phyloP scores from a whole-genome alignment of 1,140 invertebrate species.

The Heliconius eleuchia region DNA sequence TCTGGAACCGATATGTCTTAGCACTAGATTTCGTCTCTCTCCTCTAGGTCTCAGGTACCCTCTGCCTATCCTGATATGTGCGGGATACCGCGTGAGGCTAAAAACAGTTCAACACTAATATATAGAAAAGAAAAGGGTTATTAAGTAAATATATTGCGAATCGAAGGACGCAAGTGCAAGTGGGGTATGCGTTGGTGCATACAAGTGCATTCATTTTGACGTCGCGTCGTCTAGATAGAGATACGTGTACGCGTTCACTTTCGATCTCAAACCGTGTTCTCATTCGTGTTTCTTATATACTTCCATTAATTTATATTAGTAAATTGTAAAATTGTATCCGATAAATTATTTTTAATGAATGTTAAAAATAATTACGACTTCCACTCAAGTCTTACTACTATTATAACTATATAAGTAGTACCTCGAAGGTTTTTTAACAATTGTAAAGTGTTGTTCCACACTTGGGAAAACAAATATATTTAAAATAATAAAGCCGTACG shows the following conservation, averaged over 20 bases:
- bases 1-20: too few relatives aligned
- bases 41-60: too few relatives aligned
- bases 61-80: too few relatives aligned
- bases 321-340: background rate
- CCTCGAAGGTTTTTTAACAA: background rate
- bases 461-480: too few relatives aligned
- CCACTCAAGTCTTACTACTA: background rate
- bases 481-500: too few relatives aligned
- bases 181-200: slow-evolving; percentile 22
- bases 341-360: background rate
- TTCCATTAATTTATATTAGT: background rate
- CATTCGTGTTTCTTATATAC: background rate
- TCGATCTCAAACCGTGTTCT: background rate
- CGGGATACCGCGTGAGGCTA: background rate
- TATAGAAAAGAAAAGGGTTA: background rate
- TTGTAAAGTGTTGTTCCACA: too few relatives aligned
- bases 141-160: background rate
- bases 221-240: slow-evolving; percentile 16
- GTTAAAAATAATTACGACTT: background rate
- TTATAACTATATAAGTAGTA: background rate
- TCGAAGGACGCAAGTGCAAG: background rate
- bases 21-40: too few relatives aligned
- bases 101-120: background rate
- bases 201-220: slow-evolving; percentile 36
- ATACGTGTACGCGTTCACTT: slow-evolving; percentile 14